phyloP scores from a whole-genome alignment of 35 echinoderm and acorn worm genomes.

The Heliocidaris erythrogramma region DNA sequence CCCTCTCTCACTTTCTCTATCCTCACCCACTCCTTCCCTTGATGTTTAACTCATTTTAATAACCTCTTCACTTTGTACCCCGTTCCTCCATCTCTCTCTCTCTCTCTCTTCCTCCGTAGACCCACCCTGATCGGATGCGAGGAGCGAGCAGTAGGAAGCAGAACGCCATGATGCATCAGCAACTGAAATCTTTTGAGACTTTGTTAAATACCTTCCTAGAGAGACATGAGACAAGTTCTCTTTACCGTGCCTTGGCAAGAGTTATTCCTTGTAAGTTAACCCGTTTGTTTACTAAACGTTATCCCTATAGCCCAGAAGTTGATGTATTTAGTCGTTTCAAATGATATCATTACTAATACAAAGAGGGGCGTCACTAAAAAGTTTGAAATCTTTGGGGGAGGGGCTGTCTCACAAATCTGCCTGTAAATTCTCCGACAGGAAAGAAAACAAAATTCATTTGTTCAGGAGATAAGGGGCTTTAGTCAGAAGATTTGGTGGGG shows the following conservation, averaged over 20 bases:
- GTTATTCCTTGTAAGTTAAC: slow-evolving; percentile 59
- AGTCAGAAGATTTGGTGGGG: too few species aligned
- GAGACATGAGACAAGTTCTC: slow-evolving; percentile 51
- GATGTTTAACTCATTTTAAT: too few species aligned
- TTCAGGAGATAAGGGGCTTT: too few species aligned
- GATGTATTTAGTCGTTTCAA: background rate
- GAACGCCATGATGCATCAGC: slow-evolving; percentile 78
- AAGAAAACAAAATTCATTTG: background rate
- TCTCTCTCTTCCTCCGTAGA: slow-evolving; percentile 48
- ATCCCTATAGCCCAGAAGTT: background rate
- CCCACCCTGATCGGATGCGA: slow-evolving; percentile 77
- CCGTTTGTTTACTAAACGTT: background rate
- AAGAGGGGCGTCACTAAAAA: too few species aligned
- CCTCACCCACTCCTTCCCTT: background rate
- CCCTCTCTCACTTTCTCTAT: background rate
- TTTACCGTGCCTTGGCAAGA: slow-evolving; percentile 51
- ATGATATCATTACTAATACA: too few species aligned
- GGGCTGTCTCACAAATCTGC: too few species aligned
- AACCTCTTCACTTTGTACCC: background rate
- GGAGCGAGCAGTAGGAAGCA: slow-evolving; percentile 66
- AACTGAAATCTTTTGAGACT: slow-evolving; percentile 61
- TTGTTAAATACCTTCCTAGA: slow-evolving; percentile 25
- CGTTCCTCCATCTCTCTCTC: background rate
- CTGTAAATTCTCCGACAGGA: too few species aligned
- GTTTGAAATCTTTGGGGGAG: too few species aligned